These are phyloP conservation scores for Nasua narica DNA, from an alignment of 2,797 vertebrate genomes.

Conservation along the genomic window DNA sequence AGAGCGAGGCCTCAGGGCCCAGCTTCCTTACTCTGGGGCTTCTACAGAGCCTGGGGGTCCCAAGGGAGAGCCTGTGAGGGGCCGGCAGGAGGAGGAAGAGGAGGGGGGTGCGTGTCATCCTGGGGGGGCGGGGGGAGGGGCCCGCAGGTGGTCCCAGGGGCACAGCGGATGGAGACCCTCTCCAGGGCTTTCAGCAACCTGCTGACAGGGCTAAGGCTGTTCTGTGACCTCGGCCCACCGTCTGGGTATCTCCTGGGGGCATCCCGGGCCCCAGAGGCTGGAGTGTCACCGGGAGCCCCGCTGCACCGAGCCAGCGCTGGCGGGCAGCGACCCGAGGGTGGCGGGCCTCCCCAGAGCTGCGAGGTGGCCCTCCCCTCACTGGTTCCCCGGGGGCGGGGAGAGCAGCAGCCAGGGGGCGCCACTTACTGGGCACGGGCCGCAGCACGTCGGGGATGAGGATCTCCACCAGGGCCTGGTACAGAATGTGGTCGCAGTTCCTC, in stretches of 20 bases:
- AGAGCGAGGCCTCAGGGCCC: background rate
- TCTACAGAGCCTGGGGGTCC: background rate
- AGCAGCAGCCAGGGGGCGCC: background rate
- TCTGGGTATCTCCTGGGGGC: background rate
- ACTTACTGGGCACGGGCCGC: conserved; percentile 97
- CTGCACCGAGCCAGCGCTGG: background rate
- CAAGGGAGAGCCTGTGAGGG: too few species aligned
- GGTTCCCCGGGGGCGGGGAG: background rate
- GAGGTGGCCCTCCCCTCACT: background rate
- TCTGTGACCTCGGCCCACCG: background rate
- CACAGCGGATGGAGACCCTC: background rate
- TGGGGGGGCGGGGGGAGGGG: too few species aligned
- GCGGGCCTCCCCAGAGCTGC: background rate
- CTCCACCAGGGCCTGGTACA: conserved; percentile 98
- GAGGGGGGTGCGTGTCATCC: fast-evolving
- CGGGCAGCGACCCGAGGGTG: background rate
- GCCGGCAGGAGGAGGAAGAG: background rate
- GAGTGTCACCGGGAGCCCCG: background rate
- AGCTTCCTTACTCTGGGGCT: background rate
- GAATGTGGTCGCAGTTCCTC: conserved; percentile 97
- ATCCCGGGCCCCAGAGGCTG: background rate
- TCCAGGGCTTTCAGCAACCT: background rate
- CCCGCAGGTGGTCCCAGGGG: background rate
- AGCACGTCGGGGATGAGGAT: conserved; percentile 97
- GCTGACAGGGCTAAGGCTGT: background rate